These are phyloP conservation scores for Ricordea florida DNA, from an alignment of 92 coral and sea anemone genomes.

Conservation along the genomic window DNA sequence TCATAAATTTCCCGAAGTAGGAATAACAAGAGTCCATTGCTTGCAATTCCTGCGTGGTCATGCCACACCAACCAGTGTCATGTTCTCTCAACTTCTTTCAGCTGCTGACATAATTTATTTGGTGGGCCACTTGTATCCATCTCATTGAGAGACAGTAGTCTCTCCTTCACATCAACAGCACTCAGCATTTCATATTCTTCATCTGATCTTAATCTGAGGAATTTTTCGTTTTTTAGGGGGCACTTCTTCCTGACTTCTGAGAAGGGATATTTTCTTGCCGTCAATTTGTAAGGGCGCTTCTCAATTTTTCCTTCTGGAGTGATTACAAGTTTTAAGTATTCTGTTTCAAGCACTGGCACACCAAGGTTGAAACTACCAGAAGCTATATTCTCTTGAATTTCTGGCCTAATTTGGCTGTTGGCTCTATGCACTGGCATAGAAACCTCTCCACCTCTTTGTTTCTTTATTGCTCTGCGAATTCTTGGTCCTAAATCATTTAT, in stretches of 20 bases:
- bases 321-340: slow-evolving; percentile 7
- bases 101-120: too few species aligned
- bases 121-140: too few species aligned
- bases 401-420: not conserved
- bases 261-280: slow-evolving; percentile 21
- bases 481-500: not conserved
- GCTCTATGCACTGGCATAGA: slow-evolving; percentile 23
- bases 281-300: not conserved
- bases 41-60: not conserved
- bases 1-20: not conserved
- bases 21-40: not conserved
- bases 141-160: not conserved
- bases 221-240: not conserved
- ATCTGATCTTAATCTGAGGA: not conserved
- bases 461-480: slow-evolving; percentile 21
- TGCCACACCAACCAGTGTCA: slow-evolving; percentile 6
- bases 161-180: not conserved
- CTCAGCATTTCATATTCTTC: not conserved
- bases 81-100: not conserved
- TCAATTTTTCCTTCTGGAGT: slow-evolving; percentile 36
- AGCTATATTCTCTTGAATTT: slow-evolving; percentile 1
- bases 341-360: slow-evolving; percentile 19
- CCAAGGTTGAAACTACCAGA: slow-evolving; percentile 19
- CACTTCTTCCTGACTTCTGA: slow-evolving; percentile 2
- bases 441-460: slow-evolving; percentile 31